Evolutionary conservation across 2,888 invertebrate genomes (phyloP).

Genomic region (Heteropelma amictum): DNA sequence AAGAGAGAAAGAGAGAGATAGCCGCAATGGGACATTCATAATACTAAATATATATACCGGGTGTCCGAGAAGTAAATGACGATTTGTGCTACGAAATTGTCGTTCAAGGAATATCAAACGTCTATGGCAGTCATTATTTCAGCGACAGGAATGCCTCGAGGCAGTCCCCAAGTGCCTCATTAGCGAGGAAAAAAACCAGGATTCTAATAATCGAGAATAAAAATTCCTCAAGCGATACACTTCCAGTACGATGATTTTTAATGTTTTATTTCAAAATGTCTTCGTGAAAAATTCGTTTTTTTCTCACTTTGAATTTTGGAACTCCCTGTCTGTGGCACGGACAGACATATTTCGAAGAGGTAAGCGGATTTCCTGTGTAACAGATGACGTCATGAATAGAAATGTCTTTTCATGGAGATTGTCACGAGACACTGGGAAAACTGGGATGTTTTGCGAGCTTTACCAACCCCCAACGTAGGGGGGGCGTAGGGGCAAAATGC

Average conservation of each 20-base stretch:
- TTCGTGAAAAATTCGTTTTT: too few species aligned
- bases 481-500: too few species aligned
- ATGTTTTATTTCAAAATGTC: too few species aligned
- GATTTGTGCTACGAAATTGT: background rate
- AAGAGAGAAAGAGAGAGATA: constrained; percentile 15
- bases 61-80: background rate
- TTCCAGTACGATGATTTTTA: too few species aligned
- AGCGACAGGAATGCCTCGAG: background rate
- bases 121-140: background rate
- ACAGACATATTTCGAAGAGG: too few species aligned
- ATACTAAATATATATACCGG: background rate
- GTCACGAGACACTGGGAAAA: constrained; percentile 31
- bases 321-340: too few species aligned
- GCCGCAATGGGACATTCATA: constrained; percentile 8
- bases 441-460: constrained; percentile 14
- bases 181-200: too few species aligned
- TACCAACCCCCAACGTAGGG: too few species aligned
- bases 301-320: too few species aligned
- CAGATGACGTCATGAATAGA: constrained; percentile 59
- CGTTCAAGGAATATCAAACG: background rate
- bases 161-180: too few species aligned
- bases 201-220: too few species aligned
- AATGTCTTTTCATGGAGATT: constrained; percentile 58
- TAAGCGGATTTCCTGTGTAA: constrained; percentile 30
- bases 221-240: too few species aligned